Base-by-base conservation (phyloP, 2,113 vertebrate species). In the Fulmarus glacialis region DNA sequence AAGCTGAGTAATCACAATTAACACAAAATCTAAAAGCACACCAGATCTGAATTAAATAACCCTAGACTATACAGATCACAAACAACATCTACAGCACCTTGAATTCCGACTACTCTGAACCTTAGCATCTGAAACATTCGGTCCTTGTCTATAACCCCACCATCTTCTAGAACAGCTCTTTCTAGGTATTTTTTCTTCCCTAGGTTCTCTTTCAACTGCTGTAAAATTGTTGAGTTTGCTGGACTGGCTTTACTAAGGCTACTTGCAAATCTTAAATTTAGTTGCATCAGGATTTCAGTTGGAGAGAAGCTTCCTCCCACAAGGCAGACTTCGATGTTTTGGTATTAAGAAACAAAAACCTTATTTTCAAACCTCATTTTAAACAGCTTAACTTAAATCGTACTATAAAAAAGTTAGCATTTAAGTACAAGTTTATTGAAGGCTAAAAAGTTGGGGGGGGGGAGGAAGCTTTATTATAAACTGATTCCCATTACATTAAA, bases 1-100 rank as follows among this genome's bases (percentile, higher is more conserved):
- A 70, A 60, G 47, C 16, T 84, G 71, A 93, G 79, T 58, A 93
- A 92, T 74, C 88, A 97, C 85, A 87, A 97, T 78, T 90, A 73
- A 94, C 42, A 21, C 17, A 87, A 95, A 94, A 80, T 40, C 77
- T 91, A 95, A 80, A 80, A 81, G 80, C 59, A 89, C 38, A 60
- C 53, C 18, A 32, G 70, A 87, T 75, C 66, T 88, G 82, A 96
- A 90, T 80, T 70, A 71, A 66, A 78, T 56, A 38, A 72, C 73
- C 85, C 73, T 70, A 79, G 55, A 85, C 82, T 71, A 77, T 59
- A 87, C 32, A 73, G 21, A 63, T 63, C 92, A 96, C 64, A 91
- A 93, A 77, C n/a, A 92, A 7, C 13, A 94, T 45, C 32, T 60
- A 45, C 66, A 81, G 67, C 72, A 90, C 26, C 62, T 73, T 94